Conservation (phyloP, 2,888 invertebrate species). For the Zelleria hepariella region DNA sequence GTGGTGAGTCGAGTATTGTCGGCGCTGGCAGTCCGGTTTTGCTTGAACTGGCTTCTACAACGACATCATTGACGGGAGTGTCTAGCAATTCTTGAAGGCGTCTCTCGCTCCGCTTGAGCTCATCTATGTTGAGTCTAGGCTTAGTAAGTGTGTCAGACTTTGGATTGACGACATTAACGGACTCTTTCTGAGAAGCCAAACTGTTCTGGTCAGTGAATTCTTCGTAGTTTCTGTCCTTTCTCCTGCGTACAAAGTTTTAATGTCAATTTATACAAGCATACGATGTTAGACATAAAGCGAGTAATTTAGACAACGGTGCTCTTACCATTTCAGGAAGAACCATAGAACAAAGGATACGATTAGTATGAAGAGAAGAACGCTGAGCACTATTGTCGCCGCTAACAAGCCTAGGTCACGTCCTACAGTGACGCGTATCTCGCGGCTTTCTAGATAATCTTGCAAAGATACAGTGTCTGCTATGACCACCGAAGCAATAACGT, state of each 20-base stretch:
- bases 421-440: slow-evolving; percentile 30
- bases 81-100: slow-evolving; percentile 53
- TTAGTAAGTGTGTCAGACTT: slow-evolving; percentile 29
- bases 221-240: slow-evolving; percentile 35
- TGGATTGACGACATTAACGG: slow-evolving; percentile 23
- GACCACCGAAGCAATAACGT: slow-evolving; percentile 27
- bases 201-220: slow-evolving; percentile 45
- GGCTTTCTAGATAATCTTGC: slow-evolving; percentile 51
- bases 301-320: slow-evolving; percentile 25
- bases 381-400: slow-evolving; percentile 51
- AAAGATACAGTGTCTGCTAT: slow-evolving; percentile 42
- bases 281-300: background rate
- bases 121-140: slow-evolving; percentile 47
- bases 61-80: slow-evolving; percentile 30
- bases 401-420: slow-evolving; percentile 47
- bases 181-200: slow-evolving; percentile 33
- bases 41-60: slow-evolving; percentile 22
- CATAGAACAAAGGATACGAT: slow-evolving; percentile 39
- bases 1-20: slow-evolving; percentile 29
- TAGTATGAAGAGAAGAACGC: slow-evolving; percentile 46
- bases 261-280: background rate
- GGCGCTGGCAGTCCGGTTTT: slow-evolving; percentile 18
- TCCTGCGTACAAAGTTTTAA: slow-evolving; percentile 31
- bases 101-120: slow-evolving; percentile 50
- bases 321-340: slow-evolving; percentile 55